Conservation (phyloP, 2,113 vertebrate species). For the Actenoides lindsayi region DNA sequence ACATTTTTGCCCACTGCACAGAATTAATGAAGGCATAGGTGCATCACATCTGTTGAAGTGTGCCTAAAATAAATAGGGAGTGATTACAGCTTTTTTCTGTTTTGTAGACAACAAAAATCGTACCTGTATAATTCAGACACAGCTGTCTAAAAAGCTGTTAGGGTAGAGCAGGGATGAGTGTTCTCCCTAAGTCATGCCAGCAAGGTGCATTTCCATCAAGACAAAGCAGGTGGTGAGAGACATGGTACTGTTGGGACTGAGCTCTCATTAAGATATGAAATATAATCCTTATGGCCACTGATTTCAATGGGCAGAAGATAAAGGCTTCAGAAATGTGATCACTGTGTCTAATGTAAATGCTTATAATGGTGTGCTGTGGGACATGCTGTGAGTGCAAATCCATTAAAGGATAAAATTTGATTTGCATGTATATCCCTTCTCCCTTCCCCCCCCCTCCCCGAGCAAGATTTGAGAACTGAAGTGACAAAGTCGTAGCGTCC, state of each 20-base stretch:
- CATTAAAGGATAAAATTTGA: conserved; percentile 45
- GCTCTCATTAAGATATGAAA: conserved; percentile 17
- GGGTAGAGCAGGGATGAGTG: neutral
- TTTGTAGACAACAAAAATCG: neutral
- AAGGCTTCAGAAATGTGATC: conserved; percentile 53
- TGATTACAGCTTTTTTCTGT: neutral
- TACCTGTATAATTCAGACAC: neutral
- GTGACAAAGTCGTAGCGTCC: neutral
- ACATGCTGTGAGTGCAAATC: conserved; percentile 31
- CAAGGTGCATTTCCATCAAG: neutral
- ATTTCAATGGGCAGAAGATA: neutral
- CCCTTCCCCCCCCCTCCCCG: rapidly evolving
- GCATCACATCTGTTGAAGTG: neutral
- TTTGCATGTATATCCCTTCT: conserved; percentile 13
- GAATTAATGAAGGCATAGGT: neutral
- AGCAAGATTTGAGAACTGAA: neutral
- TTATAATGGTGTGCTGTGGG: conserved; percentile 19
- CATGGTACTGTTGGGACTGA: neutral
- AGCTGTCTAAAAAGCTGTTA: neutral
- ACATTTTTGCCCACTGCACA: neutral
- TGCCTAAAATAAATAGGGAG: neutral
- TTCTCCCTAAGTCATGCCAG: neutral
- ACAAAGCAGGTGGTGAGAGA: neutral
- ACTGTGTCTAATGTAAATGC: conserved; percentile 21
- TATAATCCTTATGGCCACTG: conserved; percentile 24